Evolutionary conservation across 1,140 invertebrate genomes (phyloP), one percentile per base, ranked within the genome.

Genomic region (Lepidurus apus): DNA sequence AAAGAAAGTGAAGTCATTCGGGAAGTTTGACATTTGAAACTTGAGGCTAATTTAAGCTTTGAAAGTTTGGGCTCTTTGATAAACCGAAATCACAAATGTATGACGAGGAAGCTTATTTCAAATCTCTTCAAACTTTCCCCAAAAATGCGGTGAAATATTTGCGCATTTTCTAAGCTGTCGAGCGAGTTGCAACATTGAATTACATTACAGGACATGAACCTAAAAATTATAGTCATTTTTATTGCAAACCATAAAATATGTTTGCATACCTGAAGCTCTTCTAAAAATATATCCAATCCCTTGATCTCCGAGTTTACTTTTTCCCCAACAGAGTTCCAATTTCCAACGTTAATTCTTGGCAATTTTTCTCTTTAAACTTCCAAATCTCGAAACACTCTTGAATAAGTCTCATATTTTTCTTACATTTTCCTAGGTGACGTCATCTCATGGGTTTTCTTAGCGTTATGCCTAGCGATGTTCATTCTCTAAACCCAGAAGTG

Each of bases 401-500:
- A 26, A 26, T 1, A 26, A 26, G 26, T 26, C 26, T 26, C 26
- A 65, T 1, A 7, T 1, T 47, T n/a, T 21, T 65, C 17, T n/a
- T 65, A 65, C 53, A 13, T 65, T 65, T 65, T 17, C 53, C 53
- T 65, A 65, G 53, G 53, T 65, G 53, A 65, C 13, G 53, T 13
- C 53, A 65, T 65, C 53, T 65, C 53, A n/a, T 65, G 53, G 53
- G 21, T 65, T 65, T 65, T 65, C 53, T 17, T 65, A 9, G 21
- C 53, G 17, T 65, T 65, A 21, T 65, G 17, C 53, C 53, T 65
- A 21, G 53, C 53, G 53, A 65, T 21, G 53, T 65, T 65, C 21
- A 13, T 65, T 65, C 53, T 65, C 53, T 65, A 65, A 65, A 65
- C 21, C 9, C 53, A 13, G 21, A 65, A 65, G 13, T 21, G 13